phyloP scores from a whole-genome alignment of 1,140 invertebrate species.

The Heliconius nattereri region DNA sequence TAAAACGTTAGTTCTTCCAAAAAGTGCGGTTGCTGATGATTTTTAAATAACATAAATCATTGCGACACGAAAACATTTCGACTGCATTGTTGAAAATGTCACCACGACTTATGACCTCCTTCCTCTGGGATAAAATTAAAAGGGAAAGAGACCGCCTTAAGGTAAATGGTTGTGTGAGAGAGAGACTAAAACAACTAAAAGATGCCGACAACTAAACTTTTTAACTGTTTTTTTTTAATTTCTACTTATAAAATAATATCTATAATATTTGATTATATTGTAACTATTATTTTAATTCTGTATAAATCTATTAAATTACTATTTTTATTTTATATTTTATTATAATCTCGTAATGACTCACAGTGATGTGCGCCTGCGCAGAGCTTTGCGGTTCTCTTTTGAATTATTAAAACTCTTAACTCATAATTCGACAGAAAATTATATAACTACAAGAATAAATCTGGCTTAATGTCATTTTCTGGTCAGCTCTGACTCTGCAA shows the following conservation, averaged over 20 bases:
- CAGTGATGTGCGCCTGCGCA: constrained; percentile 8
- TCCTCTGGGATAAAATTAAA: constrained; percentile 72
- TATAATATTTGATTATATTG: not conserved
- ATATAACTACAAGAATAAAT: constrained; percentile 68
- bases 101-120: constrained; percentile 77
- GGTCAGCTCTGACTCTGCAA: constrained; percentile 45
- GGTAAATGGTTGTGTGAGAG: constrained; percentile 46
- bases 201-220: constrained; percentile 57
- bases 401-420: constrained; percentile 64
- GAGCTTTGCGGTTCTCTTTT: constrained; percentile 42
- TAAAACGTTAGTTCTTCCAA: constrained; percentile 50
- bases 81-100: constrained; percentile 78
- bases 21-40: constrained; percentile 62
- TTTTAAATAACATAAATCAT: constrained; percentile 80
- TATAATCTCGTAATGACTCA: constrained; percentile 6
- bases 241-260: not conserved
- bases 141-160: constrained; percentile 56
- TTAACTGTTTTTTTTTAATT: constrained; percentile 15
- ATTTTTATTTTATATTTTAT: not conserved
- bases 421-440: constrained; percentile 71
- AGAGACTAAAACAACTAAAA: constrained; percentile 59
- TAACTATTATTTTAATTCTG: not conserved
- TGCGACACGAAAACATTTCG: constrained; percentile 80
- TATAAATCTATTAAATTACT: not conserved
- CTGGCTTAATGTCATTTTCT: constrained; percentile 68